Evolutionary conservation across 2,888 invertebrate genomes (phyloP).

Genomic region (Heliconius cydno): DNA sequence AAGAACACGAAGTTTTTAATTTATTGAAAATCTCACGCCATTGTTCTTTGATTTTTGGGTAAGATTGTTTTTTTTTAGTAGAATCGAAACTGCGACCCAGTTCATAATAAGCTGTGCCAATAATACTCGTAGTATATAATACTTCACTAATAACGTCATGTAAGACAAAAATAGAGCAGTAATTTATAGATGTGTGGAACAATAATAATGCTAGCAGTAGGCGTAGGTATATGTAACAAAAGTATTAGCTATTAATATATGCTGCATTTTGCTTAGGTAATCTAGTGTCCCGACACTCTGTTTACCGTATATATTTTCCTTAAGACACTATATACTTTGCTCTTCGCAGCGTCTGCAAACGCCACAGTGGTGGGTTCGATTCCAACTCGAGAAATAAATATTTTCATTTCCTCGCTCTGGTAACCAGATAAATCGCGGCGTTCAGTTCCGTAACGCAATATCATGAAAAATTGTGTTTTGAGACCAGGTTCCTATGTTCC

Average conservation of each 20-base stretch:
- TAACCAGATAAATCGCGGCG: too few relatives aligned
- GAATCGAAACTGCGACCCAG: neutral
- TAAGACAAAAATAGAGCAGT: neutral
- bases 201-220: neutral
- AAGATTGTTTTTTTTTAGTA: neutral
- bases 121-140: neutral
- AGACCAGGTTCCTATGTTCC: neutral
- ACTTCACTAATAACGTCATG: neutral
- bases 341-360: too few relatives aligned
- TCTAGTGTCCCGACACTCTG: neutral
- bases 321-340: neutral
- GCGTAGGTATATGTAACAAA: neutral
- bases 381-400: neutral
- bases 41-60: neutral
- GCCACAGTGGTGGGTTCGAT: too few relatives aligned
- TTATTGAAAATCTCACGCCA: neutral
- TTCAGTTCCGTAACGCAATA: too few relatives aligned
- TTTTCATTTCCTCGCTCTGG: neutral
- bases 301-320: neutral
- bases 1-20: neutral
- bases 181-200: neutral
- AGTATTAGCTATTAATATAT: neutral
- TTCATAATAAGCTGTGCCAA: conserved; percentile 1
- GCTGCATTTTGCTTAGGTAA: neutral
- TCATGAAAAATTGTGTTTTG: too few relatives aligned